Conservation (phyloP, 2,888 invertebrate species). For the Thalpophila matura region DNA sequence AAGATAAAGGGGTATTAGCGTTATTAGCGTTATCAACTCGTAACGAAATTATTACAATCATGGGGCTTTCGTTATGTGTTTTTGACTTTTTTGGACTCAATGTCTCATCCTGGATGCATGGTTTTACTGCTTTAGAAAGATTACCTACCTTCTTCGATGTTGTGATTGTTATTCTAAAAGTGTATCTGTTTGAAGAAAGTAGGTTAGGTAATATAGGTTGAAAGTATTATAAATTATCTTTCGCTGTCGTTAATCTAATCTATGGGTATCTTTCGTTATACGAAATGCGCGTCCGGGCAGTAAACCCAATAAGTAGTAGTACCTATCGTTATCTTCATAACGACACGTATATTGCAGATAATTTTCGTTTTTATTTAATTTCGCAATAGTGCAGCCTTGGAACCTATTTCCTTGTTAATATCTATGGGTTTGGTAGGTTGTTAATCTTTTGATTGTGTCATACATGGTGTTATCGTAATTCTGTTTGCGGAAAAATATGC, state of each 20-base stretch:
- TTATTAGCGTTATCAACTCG: constrained; percentile 29
- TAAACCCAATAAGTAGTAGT: constrained; percentile 15
- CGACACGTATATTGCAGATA: constrained; percentile 27
- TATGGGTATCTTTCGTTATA: constrained; percentile 66
- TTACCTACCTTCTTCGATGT: not conserved
- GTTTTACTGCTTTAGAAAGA: not conserved
- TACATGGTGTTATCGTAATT: constrained; percentile 42
- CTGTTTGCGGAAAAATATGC: constrained; percentile 17
- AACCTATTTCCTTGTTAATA: constrained; percentile 53
- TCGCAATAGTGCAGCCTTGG: constrained; percentile 58
- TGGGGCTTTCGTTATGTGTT: not conserved
- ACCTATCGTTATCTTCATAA: constrained; percentile 41
- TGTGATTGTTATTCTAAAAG: not conserved
- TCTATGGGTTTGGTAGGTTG: constrained; percentile 51
- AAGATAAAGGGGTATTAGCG: constrained; percentile 23
- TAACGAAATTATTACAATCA: constrained; percentile 40
- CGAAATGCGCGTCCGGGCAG: constrained; percentile 56
- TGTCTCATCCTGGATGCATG: not conserved
- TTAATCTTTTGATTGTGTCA: constrained; percentile 42
- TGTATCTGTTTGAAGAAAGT: constrained; percentile 12
- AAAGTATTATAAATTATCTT: constrained; percentile 48
- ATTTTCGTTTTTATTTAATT: constrained; percentile 34
- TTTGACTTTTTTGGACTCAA: not conserved
- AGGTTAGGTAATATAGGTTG: constrained; percentile 33
- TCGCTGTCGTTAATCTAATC: constrained; percentile 76